A percentile compares a stretch with the other conserved stretches of the same genome.
Conservation (phyloP, 2,113 vertebrate genomes). For the Nycticryphes semicollaris region DNA sequence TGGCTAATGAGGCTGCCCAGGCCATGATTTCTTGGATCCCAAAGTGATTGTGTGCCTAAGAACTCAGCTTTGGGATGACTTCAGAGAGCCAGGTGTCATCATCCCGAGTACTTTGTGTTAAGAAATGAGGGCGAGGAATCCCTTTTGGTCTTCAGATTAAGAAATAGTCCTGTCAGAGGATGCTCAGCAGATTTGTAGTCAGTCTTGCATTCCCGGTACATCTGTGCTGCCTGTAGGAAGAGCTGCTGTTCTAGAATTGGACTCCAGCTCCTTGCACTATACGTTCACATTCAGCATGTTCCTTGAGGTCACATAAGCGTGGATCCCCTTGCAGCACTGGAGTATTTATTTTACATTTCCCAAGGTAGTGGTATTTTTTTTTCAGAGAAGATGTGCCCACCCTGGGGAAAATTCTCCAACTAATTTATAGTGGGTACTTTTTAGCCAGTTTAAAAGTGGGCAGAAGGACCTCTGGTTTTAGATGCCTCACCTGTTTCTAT, state of each 20-base stretch:
- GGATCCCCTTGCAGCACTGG: not conserved
- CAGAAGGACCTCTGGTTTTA: not conserved
- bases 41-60: not conserved
- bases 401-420: not conserved
- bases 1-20: not conserved
- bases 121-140: not conserved
- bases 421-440: not conserved
- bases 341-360: not conserved
- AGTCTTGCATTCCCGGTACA: not conserved
- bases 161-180: not conserved
- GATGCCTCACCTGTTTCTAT: not conserved
- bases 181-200: not conserved
- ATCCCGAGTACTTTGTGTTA: not conserved
- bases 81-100: not conserved
- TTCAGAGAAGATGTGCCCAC: not conserved
- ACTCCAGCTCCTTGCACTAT: not conserved
- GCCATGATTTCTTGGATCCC: not conserved
- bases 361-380: not conserved
- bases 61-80: not conserved
- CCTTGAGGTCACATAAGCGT: not conserved
- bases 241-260: constrained; percentile 7
- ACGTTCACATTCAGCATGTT: not conserved
- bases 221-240: not conserved
- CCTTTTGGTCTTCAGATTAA: not conserved
- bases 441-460: not conserved